Conservation (phyloP, 2,888 invertebrate species). For the Cotesia congregata region DNA sequence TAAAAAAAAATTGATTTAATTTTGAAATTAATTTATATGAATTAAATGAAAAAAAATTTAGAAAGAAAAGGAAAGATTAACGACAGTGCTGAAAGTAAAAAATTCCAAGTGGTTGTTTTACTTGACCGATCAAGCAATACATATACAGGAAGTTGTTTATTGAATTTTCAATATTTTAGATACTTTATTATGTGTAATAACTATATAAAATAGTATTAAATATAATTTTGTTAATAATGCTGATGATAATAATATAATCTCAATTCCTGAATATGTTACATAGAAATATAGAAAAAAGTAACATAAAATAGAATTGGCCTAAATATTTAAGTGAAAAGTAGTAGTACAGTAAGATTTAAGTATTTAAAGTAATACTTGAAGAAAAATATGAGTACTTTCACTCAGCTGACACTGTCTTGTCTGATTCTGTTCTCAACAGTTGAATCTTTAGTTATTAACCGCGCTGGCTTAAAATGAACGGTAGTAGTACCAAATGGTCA, state of each 20-base stretch:
- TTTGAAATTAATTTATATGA: background rate
- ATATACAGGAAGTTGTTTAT: slow-evolving; percentile 6
- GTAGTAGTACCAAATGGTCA: slow-evolving; percentile 71
- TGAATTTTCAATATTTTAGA: background rate
- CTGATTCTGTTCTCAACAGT: background rate
- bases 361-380: slow-evolving; percentile 14
- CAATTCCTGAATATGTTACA: background rate
- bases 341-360: background rate
- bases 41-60: slow-evolving; percentile 22
- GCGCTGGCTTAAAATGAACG: slow-evolving; percentile 46
- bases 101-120: slow-evolving; percentile 35
- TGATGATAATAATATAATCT: background rate
- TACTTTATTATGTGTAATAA: slow-evolving; percentile 12
- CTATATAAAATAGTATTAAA: background rate
- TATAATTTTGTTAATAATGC: background rate
- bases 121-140: slow-evolving; percentile 51
- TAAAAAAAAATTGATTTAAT: background rate
- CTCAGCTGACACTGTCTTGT: slow-evolving; percentile 22
- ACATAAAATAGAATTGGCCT: slow-evolving; percentile 2
- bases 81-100: slow-evolving; percentile 35
- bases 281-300: background rate
- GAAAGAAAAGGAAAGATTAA: slow-evolving; percentile 20
- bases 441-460: slow-evolving; percentile 9
- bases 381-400: slow-evolving; percentile 38
- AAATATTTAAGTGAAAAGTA: slow-evolving; percentile 4